A percentile compares a stretch with the other conserved stretches of the same genome.
phyloP scores from a whole-genome alignment of 2,113 vertebrate species.

The Albula goreensis region DNA sequence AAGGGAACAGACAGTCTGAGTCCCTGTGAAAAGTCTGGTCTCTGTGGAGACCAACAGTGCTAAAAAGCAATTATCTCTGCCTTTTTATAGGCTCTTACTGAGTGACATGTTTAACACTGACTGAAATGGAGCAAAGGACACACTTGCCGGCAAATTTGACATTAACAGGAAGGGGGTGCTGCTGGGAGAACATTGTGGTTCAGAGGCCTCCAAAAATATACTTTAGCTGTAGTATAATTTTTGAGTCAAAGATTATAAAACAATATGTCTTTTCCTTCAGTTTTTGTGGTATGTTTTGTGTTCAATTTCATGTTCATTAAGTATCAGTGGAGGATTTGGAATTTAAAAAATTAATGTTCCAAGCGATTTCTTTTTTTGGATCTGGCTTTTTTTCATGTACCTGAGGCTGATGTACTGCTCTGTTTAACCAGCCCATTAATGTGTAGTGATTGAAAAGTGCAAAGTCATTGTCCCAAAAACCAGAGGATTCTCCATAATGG shows the following conservation, averaged over 20 bases:
- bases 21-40: slow-evolving; percentile 60
- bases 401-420: no score
- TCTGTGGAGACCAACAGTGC: slow-evolving; percentile 60
- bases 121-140: slow-evolving; percentile 48
- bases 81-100: slow-evolving; percentile 52
- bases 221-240: background rate
- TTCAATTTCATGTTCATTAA: no score
- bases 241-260: background rate
- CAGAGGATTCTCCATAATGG: no score
- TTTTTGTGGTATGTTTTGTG: no score
- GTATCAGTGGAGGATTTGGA: no score
- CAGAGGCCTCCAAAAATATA: no score
- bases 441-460: no score
- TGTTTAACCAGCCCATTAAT: no score
- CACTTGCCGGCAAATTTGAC: background rate
- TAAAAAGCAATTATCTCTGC: slow-evolving; percentile 65
- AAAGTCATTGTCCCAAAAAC: no score
- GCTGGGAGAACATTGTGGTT: background rate
- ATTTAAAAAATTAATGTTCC: no score
- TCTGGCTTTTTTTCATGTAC: no score
- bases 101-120: background rate
- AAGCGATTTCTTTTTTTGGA: no score
- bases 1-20: slow-evolving; percentile 41
- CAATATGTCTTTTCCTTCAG: background rate
- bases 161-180: background rate